Evolutionary conservation across 1,140 invertebrate species (phyloP).

Genomic region (Dolichoris vasculosae): DNA sequence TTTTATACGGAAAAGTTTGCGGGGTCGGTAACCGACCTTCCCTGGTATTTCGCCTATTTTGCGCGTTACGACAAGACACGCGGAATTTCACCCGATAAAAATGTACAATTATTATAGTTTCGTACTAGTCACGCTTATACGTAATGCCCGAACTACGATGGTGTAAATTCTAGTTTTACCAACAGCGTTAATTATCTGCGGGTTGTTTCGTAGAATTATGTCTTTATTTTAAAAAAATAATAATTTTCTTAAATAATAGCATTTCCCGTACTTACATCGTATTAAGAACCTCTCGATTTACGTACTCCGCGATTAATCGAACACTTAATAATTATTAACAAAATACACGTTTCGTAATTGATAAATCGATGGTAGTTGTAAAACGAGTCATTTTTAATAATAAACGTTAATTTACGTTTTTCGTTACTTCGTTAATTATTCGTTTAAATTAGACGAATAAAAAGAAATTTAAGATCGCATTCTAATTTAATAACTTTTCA

Average conservation of each 20-base stretch:
- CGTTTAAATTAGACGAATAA: neutral
- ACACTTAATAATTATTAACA: neutral
- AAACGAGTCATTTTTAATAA: neutral
- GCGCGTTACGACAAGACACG: neutral
- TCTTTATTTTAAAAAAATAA: neutral
- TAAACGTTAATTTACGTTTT: neutral
- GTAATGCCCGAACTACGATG: neutral
- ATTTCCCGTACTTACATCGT: neutral
- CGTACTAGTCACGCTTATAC: constrained; percentile 15
- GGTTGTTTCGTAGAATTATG: neutral
- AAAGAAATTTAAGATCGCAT: neutral
- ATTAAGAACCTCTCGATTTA: neutral
- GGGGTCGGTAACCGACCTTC: constrained; percentile 14
- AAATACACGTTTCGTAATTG: neutral
- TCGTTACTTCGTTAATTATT: neutral
- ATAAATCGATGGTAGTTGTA: neutral
- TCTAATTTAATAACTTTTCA: no score
- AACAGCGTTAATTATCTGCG: neutral
- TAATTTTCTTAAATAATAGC: neutral
- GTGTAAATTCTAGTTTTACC: constrained; percentile 34
- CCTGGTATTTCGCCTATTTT: neutral
- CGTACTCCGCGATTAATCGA: neutral
- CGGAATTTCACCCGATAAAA: neutral
- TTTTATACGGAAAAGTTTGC: neutral
- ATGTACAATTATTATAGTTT: constrained; percentile 32